phyloP scores from a whole-genome alignment of 2,888 invertebrate species.

The Gryllus longicercus region DNA sequence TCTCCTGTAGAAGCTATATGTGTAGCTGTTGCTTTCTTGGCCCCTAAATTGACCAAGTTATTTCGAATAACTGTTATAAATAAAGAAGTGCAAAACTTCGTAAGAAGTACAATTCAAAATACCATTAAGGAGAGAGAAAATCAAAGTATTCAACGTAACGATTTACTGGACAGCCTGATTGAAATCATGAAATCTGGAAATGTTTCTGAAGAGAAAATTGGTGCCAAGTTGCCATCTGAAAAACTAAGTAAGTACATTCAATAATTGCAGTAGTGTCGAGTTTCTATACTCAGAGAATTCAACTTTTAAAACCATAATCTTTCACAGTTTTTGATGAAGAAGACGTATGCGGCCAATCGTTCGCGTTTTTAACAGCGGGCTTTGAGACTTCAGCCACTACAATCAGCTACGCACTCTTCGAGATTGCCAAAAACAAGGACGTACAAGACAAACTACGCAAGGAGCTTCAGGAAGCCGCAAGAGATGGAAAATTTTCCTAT shows the following conservation, averaged over 20 bases:
- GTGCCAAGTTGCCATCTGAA: too few species aligned
- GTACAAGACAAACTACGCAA: too few species aligned
- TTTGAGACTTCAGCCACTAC: too few species aligned
- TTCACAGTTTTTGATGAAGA: constrained; percentile 48
- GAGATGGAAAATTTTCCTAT: constrained; percentile 51
- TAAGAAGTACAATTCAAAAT: background rate
- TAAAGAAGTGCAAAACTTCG: background rate
- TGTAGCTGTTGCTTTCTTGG: background rate
- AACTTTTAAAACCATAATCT: constrained; percentile 11
- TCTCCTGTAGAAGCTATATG: background rate
- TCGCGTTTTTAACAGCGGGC: constrained; percentile 47
- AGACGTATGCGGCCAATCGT: constrained; percentile 54
- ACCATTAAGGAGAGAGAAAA: constrained; percentile 35
- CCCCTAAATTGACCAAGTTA: background rate
- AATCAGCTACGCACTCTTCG: too few species aligned
- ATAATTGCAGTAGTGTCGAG: too few species aligned
- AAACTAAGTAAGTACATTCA: too few species aligned
- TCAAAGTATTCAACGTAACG: constrained; percentile 39
- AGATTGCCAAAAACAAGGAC: too few species aligned
- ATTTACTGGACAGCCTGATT: constrained; percentile 28
- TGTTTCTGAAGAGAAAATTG: background rate
- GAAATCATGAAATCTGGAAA: constrained; percentile 12
- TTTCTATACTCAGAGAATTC: too few species aligned
- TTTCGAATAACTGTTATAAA: background rate
- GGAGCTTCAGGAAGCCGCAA: constrained; percentile 47